These are phyloP conservation scores for Danaus melanippus DNA, from an alignment of 1,140 invertebrate species.

Conservation along the genomic window DNA sequence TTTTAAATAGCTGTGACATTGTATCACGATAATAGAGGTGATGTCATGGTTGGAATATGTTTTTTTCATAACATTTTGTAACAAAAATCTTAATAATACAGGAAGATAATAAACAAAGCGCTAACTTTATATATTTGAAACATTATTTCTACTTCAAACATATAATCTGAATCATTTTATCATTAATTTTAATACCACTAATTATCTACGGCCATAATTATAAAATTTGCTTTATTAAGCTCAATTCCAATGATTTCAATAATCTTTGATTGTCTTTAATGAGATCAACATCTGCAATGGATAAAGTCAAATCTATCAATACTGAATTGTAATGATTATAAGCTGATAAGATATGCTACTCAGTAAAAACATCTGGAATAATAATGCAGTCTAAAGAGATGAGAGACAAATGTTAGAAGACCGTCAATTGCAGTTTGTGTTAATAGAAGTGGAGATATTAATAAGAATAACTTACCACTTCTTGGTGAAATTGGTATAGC, in stretches of 20 bases:
- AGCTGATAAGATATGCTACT: slow-evolving; percentile 6
- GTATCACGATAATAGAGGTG: no score
- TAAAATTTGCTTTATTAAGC: slow-evolving; percentile 10
- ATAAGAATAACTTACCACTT: slow-evolving; percentile 56
- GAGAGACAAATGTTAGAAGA: slow-evolving; percentile 6
- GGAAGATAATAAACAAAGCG: no score
- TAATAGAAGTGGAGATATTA: background rate
- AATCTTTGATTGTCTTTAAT: slow-evolving; percentile 17
- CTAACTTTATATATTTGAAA: no score
- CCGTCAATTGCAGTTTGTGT: slow-evolving; percentile 66
- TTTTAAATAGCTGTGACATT: no score
- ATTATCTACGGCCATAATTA: background rate
- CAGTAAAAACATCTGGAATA: no score
- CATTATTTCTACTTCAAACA: no score
- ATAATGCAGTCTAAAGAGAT: slow-evolving; percentile 13
- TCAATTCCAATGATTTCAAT: slow-evolving; percentile 11
- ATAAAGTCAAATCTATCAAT: slow-evolving; percentile 25
- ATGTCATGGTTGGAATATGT: no score
- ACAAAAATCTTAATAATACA: no score
- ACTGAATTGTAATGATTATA: slow-evolving; percentile 17
- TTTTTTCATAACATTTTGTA: no score
- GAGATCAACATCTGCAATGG: slow-evolving; percentile 17
- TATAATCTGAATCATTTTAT: no score
- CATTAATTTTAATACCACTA: no score
- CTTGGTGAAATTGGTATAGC: slow-evolving; percentile 73